These are phyloP conservation scores for Xiphorhynchus erythropygius DNA, from an alignment of 2,797 vertebrate genomes.

Conservation along the genomic window DNA sequence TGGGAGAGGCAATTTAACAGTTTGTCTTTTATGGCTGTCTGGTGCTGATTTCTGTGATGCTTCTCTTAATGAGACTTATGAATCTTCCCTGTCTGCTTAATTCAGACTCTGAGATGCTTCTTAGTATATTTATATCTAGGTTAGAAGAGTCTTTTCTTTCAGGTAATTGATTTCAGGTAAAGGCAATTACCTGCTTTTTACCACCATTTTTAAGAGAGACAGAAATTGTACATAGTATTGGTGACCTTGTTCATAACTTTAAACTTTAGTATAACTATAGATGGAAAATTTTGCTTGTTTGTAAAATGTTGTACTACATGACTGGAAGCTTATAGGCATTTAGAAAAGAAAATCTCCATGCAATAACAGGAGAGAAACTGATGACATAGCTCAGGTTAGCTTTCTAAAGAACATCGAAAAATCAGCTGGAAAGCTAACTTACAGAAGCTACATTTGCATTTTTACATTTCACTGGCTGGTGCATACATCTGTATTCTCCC, in stretches of 20 bases:
- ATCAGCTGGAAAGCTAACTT: not conserved
- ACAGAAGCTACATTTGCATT: not conserved
- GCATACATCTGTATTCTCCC: not conserved
- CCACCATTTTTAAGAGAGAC: not conserved
- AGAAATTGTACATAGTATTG: not conserved
- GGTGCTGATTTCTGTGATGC: constrained; percentile 40
- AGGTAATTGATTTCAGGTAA: constrained; percentile 6
- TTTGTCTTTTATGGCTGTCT: constrained; percentile 54
- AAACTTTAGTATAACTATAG: not conserved
- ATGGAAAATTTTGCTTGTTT: not conserved
- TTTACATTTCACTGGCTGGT: not conserved
- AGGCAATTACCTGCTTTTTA: constrained; percentile 1
- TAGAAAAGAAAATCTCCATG: not conserved
- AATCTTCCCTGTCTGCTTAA: constrained; percentile 39
- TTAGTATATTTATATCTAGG: constrained; percentile 30
- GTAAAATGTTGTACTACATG: not conserved
- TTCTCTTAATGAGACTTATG: constrained; percentile 54
- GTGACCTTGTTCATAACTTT: not conserved
- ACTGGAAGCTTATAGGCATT: not conserved
- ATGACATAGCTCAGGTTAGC: not conserved
- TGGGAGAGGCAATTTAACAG: constrained; percentile 28
- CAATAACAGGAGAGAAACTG: not conserved
- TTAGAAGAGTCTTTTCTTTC: constrained; percentile 2
- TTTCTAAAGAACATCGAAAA: not conserved
- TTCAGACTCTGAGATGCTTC: constrained; percentile 14